Conservation (phyloP, 1,140 invertebrate genomes). For the Anagrus nilaparvatae region DNA sequence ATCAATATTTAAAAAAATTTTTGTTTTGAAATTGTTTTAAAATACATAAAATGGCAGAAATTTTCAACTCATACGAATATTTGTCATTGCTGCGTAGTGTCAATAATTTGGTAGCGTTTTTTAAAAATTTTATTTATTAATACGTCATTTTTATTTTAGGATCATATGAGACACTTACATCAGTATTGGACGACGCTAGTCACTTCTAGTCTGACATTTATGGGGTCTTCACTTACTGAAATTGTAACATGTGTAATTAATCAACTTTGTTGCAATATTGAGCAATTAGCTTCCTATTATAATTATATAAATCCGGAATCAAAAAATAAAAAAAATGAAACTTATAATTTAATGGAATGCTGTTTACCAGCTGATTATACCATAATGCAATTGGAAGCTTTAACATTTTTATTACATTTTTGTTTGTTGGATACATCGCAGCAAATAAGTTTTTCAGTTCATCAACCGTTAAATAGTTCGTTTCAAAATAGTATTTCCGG, state of each 20-base stretch:
- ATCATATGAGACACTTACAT: conserved; percentile 59
- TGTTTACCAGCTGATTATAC: conserved; percentile 67
- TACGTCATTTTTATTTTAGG: conserved; percentile 26
- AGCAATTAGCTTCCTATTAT: conserved; percentile 48
- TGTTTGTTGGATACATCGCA: conserved; percentile 67
- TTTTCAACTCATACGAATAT: background rate
- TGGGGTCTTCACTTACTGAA: conserved; percentile 62
- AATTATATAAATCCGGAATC: conserved; percentile 23
- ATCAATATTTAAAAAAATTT: no score
- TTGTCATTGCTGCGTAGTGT: conserved; percentile 2
- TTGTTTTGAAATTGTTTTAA: no score
- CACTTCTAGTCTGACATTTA: conserved; percentile 64
- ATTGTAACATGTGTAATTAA: conserved; percentile 69
- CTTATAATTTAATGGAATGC: conserved; percentile 35
- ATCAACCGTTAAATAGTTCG: conserved; percentile 45
- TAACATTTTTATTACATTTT: conserved; percentile 78
- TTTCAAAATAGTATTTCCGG: conserved; percentile 39
- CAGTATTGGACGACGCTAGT: conserved; percentile 73
- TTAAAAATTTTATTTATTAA: conserved; percentile 4
- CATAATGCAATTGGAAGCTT: conserved; percentile 66
- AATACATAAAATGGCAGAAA: background rate
- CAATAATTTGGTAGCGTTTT: conserved; percentile 3
- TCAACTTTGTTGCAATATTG: conserved; percentile 77
- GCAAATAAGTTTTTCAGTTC: conserved; percentile 50
- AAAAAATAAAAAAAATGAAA: conserved; percentile 27